Conservation (phyloP, 2,888 invertebrate genomes). For the Sycophila texana region DNA sequence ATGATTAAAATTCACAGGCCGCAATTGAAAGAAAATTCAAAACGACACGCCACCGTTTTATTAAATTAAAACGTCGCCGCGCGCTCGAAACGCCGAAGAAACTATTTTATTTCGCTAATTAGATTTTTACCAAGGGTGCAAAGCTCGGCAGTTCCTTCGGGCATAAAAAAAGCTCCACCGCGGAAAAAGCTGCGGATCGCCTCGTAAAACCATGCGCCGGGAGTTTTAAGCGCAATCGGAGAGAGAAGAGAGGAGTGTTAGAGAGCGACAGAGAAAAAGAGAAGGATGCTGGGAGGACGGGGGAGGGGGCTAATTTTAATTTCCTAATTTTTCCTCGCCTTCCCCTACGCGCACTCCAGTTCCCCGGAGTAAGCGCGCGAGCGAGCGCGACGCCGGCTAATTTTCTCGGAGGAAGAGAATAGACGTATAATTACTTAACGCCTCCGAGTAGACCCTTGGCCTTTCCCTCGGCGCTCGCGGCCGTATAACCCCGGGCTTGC, state of each 20-base stretch:
- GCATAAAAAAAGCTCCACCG: neutral
- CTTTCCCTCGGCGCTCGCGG: slow-evolving; percentile 48
- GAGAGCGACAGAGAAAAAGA: neutral
- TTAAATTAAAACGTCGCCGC: too few relatives aligned
- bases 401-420: slow-evolving; percentile 74
- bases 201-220: slow-evolving; percentile 7
- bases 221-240: neutral
- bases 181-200: neutral
- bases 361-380: slow-evolving; percentile 47
- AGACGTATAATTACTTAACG: slow-evolving; percentile 76
- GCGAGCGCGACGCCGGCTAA: slow-evolving; percentile 65
- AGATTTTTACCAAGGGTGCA: neutral
- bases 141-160: neutral
- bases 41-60: too few relatives aligned
- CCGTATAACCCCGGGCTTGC: slow-evolving; percentile 59
- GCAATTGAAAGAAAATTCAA: neutral
- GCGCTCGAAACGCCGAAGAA: too few relatives aligned
- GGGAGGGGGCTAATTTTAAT: slow-evolving; percentile 73
- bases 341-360: slow-evolving; percentile 19
- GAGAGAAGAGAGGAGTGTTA: too few relatives aligned
- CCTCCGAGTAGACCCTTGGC: slow-evolving; percentile 65
- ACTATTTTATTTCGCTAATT: too few relatives aligned
- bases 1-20: too few relatives aligned
- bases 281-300: neutral
- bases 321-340: slow-evolving; percentile 74